Evolutionary conservation across 2,888 invertebrate species (phyloP), one percentile per base, ranked within the genome.

Genomic region (Lycia hirtaria): DNA sequence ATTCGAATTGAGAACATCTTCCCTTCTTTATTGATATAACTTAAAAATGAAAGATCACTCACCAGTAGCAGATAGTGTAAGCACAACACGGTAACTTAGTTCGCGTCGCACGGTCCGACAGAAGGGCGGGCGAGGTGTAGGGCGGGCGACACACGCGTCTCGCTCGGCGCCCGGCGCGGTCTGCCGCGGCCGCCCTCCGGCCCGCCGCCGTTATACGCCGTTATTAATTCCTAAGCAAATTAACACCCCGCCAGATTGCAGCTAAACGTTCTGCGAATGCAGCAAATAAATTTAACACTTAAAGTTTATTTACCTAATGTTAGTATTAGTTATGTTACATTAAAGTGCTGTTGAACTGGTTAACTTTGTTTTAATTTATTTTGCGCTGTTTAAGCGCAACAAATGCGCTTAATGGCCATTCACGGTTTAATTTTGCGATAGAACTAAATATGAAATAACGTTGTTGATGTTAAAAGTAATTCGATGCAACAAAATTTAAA

Each of bases 111-210:
- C 19, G 35, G 10, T 55, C 64, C 38, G 47, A 1, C 22, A 33
- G 7, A 5, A 6, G 5, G 17, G 12, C 14, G 12, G 22, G 24
- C 58, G 44, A 55, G 59, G n/a, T n/a, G n/a, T n/a, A n/a, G 62
- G 65, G 69, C 63, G 66, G 60, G 44, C 58, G 32, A 69, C 56
- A 63, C 84, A 78, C 68, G 76, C 76, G 69, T 55, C 63, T 69
- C 67, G 58, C 66, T 57, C 69, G 68, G 67, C 68, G 68, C 66
- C 69, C 69, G 71, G 67, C 69, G 74, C 75, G 65, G 67, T 85
- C 75, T 86, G 84, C 71, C 78, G 69, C 32, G 32, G 38, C 20
- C 38, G 22, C 38, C 20, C 38, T 67, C 17, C 35, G 17, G 17
- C 32, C 6, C 0, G 35, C 35, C 35, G 48, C 41, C 37, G 22